phyloP scores from a whole-genome alignment of 2,888 invertebrate genomes.

The Tinea semifulvella region DNA sequence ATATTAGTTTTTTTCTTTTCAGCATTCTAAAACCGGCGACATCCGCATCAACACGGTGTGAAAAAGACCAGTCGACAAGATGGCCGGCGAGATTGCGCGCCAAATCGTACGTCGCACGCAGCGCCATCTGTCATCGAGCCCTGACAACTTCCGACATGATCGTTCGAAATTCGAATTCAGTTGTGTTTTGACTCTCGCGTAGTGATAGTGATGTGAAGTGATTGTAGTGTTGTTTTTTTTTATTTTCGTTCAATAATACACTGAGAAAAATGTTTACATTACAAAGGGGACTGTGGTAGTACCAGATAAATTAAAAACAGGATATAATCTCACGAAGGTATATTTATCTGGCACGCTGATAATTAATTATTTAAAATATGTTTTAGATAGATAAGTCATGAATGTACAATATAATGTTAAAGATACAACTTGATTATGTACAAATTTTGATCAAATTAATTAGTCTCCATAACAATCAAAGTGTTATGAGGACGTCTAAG shows the following conservation, averaged over 20 bases:
- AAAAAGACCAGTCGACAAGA: constrained; percentile 36
- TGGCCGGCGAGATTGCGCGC: constrained; percentile 47
- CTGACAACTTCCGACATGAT: constrained; percentile 41
- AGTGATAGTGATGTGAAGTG: constrained; percentile 45
- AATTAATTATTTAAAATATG: too few relatives aligned
- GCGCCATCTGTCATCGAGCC: constrained; percentile 43
- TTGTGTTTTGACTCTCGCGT: constrained; percentile 41
- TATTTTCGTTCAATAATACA: constrained; percentile 37
- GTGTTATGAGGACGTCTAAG: too few relatives aligned
- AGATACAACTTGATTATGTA: too few relatives aligned
- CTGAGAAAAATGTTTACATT: too few relatives aligned
- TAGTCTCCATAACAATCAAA: too few relatives aligned
- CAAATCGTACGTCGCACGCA: constrained; percentile 35
- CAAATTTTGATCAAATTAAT: too few relatives aligned
- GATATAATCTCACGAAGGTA: too few relatives aligned
- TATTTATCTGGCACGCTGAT: too few relatives aligned
- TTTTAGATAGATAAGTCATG: too few relatives aligned
- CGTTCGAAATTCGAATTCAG: constrained; percentile 40
- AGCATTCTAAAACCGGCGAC: constrained; percentile 46
- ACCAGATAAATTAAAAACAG: too few relatives aligned
- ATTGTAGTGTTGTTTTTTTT: constrained; percentile 30
- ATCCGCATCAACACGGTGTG: constrained; percentile 38
- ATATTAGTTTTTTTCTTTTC: constrained; percentile 43
- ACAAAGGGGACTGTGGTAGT: too few relatives aligned
- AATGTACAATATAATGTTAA: too few relatives aligned